Percentiles rank a stretch among this genome's conserved stretches.
phyloP scores from a whole-genome alignment of 2,888 invertebrate species.

The Lomographa bimaculata region DNA sequence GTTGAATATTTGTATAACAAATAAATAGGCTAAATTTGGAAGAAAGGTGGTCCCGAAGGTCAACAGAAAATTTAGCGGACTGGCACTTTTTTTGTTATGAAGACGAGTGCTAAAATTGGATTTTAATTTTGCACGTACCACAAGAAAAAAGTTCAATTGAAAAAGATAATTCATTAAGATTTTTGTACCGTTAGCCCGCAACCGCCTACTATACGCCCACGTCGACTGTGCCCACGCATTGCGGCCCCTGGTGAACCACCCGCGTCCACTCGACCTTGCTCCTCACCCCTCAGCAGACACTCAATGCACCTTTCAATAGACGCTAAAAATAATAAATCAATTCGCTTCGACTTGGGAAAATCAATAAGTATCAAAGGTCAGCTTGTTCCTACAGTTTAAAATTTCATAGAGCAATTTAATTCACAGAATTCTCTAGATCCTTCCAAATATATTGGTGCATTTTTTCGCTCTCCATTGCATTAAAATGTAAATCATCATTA shows the following conservation, averaged over 20 bases:
- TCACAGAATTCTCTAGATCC: too few relatives aligned
- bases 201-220: constrained; percentile 43
- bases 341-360: background rate
- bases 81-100: too few relatives aligned
- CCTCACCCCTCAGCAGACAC: constrained; percentile 2
- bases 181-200: constrained; percentile 21
- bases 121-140: background rate
- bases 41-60: too few relatives aligned
- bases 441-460: too few relatives aligned
- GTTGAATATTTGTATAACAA: too few relatives aligned
- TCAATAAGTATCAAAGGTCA: background rate
- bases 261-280: constrained; percentile 10
- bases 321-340: constrained; percentile 7
- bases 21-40: too few relatives aligned
- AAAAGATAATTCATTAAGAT: constrained; percentile 27
- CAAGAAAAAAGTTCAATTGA: constrained; percentile 11
- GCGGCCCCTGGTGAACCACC: constrained; percentile 10
- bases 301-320: constrained; percentile 15
- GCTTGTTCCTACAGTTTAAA: too few relatives aligned
- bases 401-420: too few relatives aligned
- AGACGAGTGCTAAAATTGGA: constrained; percentile 8
- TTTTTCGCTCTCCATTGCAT: too few relatives aligned
- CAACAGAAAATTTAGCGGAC: too few relatives aligned
- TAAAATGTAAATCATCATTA: too few relatives aligned
- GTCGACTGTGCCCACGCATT: constrained; percentile 27